phyloP scores from a whole-genome alignment of 2,113 vertebrate genomes.

The Mormoops blainvillei region DNA sequence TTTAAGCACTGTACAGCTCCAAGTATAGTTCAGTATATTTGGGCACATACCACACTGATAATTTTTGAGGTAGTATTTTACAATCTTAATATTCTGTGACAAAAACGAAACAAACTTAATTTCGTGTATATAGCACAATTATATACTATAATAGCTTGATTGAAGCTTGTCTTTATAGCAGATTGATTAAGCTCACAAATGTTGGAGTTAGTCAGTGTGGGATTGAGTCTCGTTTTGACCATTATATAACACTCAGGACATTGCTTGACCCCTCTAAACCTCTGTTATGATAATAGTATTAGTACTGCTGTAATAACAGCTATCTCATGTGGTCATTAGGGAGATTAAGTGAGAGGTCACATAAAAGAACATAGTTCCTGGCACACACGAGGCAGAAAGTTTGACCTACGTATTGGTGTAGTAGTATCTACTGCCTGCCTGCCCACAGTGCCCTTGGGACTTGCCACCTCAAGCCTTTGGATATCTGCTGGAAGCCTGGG shows the following conservation, averaged over 20 bases:
- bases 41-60: neutral
- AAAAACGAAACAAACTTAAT: neutral
- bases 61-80: neutral
- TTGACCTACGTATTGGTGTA: neutral
- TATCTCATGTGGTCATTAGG: neutral
- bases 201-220: neutral
- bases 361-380: neutral
- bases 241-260: neutral
- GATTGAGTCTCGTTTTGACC: neutral
- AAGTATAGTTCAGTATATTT: neutral
- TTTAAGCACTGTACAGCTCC: neutral
- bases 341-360: neutral
- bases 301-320: neutral
- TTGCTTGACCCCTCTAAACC: neutral
- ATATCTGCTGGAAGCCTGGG: neutral
- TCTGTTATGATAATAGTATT: neutral
- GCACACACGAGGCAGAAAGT: neutral
- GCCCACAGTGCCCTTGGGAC: neutral
- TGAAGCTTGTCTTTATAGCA: neutral
- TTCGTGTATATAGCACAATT: neutral
- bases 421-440: neutral
- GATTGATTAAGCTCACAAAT: neutral
- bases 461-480: neutral
- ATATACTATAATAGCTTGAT: neutral
- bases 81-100: neutral